Evolutionary conservation across 2,113 vertebrate genomes (phyloP), one percentile per base, ranked within the genome.

Genomic region (Syngnathus scovelli): DNA sequence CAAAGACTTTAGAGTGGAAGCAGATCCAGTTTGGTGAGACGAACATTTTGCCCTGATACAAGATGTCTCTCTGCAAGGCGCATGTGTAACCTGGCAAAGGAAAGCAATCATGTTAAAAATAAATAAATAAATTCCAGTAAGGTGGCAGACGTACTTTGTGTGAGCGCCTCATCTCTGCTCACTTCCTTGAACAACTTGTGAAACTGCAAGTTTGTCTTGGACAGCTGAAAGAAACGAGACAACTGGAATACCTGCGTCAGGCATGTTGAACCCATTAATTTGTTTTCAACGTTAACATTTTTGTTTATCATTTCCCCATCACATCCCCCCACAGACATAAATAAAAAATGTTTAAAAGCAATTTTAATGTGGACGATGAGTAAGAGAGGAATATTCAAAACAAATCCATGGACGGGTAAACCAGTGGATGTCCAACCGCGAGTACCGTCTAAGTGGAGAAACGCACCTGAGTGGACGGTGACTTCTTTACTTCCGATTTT

Each of bases 11-110:
- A 68, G 96, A 98, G 91, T 96, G 87, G 86, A 99, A 99, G 81
- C 96, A 98, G 89, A 99, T 95, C 96, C 96, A 98, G 86, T 96
- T 98, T 62, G 98, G 92, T 21, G 96, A 98, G 69, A 99, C 89
- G 61, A 93, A 98, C 74, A 99, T 90, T 78, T 93, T 95, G 18
- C 96, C 96, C 81, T 99, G 96, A 76, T 97, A 99, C 15, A 98
- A 81, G 46, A 98, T 96, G 83, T 98, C 96, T 84, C 93, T 98
- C 85, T 98, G 96, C 66, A 98, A 89, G 38, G 96, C 96, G 79
- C 96, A 99, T 0, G 96, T 98, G 86, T 97, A 99, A 84, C 94
- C 96, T 99, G 82, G 23, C 37, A 38, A 39, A 6, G 15, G 10
- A 2, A 19, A 61, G 27, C 3, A 18, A 43, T 4, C 19, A 61